Conservation (phyloP, 2,113 vertebrate genomes). For the Malurus cyaneus region DNA sequence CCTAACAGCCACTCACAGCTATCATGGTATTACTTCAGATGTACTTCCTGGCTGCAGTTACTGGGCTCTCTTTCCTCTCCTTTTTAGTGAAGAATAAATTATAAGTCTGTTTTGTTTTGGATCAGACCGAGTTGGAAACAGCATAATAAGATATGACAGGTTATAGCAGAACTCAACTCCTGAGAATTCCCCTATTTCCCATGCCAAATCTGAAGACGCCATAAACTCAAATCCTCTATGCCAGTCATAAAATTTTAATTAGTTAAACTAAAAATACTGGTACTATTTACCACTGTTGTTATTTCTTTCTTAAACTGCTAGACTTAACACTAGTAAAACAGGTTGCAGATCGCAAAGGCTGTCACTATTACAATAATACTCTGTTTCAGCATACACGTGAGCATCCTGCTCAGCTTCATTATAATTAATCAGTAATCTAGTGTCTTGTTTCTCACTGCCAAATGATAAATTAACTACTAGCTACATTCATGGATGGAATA, state of each 20-base stretch:
- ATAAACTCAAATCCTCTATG: slow-evolving; percentile 10
- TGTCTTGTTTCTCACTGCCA: slow-evolving; percentile 31
- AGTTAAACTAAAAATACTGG: slow-evolving; percentile 19
- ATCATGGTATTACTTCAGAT: neutral
- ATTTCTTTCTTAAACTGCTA: neutral
- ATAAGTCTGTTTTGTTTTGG: neutral
- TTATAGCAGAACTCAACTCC: neutral
- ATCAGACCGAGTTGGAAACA: neutral
- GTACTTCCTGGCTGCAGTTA: neutral
- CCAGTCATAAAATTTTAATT: slow-evolving; percentile 40
- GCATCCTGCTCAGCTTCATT: slow-evolving; percentile 18
- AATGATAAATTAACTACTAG: slow-evolving; percentile 49
- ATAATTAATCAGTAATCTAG: slow-evolving; percentile 54
- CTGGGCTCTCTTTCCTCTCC: neutral
- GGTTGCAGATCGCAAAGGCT: neutral
- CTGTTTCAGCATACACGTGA: neutral
- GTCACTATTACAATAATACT: neutral
- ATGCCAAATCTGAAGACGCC: neutral
- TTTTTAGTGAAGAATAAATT: neutral
- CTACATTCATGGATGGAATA: slow-evolving; percentile 39
- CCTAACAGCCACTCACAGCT: neutral
- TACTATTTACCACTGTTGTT: neutral
- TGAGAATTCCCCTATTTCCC: slow-evolving; percentile 27
- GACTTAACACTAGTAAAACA: neutral
- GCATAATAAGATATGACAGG: slow-evolving; percentile 14